A percentile compares a stretch with the other conserved stretches of the same genome.
Evolutionary conservation across 2,888 invertebrate genomes (phyloP).

Genomic region (Ormyrus pomaceus): DNA sequence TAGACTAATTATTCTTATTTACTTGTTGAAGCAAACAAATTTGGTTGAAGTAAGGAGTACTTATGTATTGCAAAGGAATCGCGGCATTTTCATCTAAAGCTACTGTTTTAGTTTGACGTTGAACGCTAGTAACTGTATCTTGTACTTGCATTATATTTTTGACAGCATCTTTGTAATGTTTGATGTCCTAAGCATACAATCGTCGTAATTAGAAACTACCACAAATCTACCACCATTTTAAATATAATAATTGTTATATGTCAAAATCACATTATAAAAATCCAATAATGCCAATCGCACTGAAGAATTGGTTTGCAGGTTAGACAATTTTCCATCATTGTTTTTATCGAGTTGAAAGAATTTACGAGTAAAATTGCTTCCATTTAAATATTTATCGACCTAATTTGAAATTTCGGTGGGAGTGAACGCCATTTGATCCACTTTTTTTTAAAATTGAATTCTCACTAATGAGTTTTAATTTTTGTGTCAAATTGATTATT

Average conservation of each 20-base stretch:
- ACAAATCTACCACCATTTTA: background rate
- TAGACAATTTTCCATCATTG: background rate
- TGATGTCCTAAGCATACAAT: slow-evolving; percentile 31
- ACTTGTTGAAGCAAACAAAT: slow-evolving; percentile 23
- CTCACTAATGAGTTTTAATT: slow-evolving; percentile 15
- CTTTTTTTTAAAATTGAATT: slow-evolving; percentile 7
- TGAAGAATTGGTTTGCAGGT: background rate
- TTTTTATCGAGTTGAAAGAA: background rate
- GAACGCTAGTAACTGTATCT: slow-evolving; percentile 5
- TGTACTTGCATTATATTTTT: slow-evolving; percentile 29
- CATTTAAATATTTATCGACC: slow-evolving; percentile 9
- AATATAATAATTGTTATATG: background rate
- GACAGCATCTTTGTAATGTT: slow-evolving; percentile 12
- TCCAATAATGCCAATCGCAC: slow-evolving; percentile 13
- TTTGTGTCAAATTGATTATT: slow-evolving; percentile 35
- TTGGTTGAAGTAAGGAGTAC: slow-evolving; percentile 8
- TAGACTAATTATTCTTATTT: background rate
- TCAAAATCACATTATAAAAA: slow-evolving; percentile 29
- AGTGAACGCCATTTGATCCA: slow-evolving; percentile 1
- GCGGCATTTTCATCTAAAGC: background rate
- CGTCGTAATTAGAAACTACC: slow-evolving; percentile 6
- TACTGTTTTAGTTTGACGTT: slow-evolving; percentile 5
- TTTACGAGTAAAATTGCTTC: slow-evolving; percentile 15
- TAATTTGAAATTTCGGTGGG: slow-evolving; percentile 1
- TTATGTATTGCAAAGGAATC: slow-evolving; percentile 1